phyloP scores from a whole-genome alignment of 2,797 vertebrate species.

The Acipenser ruthenus region DNA sequence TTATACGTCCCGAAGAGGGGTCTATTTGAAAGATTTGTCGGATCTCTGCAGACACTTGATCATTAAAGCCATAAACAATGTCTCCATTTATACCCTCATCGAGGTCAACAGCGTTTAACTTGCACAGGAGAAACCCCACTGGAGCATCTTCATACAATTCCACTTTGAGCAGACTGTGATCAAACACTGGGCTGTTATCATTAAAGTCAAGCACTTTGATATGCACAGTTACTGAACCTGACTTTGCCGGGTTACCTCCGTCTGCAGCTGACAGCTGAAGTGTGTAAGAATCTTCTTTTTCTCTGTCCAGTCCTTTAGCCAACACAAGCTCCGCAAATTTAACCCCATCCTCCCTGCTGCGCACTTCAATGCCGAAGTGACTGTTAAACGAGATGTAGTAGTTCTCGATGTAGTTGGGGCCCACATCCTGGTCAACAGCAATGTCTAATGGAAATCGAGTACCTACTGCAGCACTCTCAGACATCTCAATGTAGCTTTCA shows the following conservation, averaged over 20 bases:
- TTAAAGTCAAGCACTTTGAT: constrained; percentile 29
- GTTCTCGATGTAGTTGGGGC: constrained; percentile 21
- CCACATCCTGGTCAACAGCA: constrained; percentile 29
- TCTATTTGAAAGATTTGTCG: constrained; percentile 35
- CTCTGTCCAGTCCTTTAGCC: constrained; percentile 16
- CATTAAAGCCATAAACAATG: constrained; percentile 29
- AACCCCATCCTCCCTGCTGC: constrained; percentile 2
- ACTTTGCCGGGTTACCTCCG: constrained; percentile 24
- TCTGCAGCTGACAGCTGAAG: constrained; percentile 26
- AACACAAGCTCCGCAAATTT: constrained; percentile 14
- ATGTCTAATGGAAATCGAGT: constrained; percentile 53
- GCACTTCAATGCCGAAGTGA: constrained; percentile 13
- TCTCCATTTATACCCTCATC: constrained; percentile 34
- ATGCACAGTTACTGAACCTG: constrained; percentile 20
- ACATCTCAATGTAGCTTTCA: constrained; percentile 62
- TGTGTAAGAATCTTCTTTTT: constrained; percentile 13
- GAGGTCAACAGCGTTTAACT: constrained; percentile 28
- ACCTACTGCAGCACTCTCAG: constrained; percentile 57
- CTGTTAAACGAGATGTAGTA: constrained; percentile 14
- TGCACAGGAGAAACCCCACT: constrained; percentile 21
- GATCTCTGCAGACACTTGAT: constrained; percentile 26
- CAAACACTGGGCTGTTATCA: constrained; percentile 30
- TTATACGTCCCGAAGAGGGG: constrained; percentile 20
- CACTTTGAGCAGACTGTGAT: constrained; percentile 17
- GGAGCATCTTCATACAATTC: constrained; percentile 14